Percentiles rank a stretch among this genome's conserved stretches.
phyloP scores from a whole-genome alignment of 2,888 invertebrate species.

The Lasioglossum figueresi region DNA sequence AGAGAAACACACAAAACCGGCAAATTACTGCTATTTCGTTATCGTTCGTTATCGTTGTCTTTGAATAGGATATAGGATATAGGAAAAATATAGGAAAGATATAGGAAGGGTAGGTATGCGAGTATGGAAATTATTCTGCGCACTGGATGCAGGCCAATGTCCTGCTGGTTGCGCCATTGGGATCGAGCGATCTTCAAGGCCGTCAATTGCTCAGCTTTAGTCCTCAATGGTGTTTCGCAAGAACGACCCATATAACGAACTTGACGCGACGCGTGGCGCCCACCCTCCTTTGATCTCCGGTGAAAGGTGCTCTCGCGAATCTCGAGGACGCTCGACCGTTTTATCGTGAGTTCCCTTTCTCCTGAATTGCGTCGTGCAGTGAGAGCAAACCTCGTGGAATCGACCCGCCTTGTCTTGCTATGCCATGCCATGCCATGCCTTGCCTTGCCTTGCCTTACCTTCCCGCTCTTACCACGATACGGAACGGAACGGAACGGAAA shows the following conservation, averaged over 20 bases:
- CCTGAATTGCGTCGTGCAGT: conserved; percentile 39
- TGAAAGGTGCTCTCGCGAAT: conserved; percentile 67
- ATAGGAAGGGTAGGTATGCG: conserved; percentile 6
- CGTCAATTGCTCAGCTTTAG: conserved; percentile 66
- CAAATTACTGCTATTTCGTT: conserved; percentile 25
- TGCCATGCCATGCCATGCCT: not conserved
- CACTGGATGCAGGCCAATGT: conserved; percentile 48
- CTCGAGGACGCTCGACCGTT: conserved; percentile 70
- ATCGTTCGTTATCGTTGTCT: not conserved
- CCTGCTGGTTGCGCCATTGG: conserved; percentile 60
- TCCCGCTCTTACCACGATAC: conserved; percentile 35
- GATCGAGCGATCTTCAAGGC: conserved; percentile 68
- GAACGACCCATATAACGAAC: conserved; percentile 74
- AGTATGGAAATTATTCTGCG: conserved; percentile 18
- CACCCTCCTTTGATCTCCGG: conserved; percentile 63
- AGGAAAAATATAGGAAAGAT: not conserved
- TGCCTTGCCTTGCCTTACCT: not conserved
- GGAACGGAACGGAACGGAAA: conserved; percentile 51
- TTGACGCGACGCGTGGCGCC: conserved; percentile 69
- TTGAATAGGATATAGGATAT: not conserved
- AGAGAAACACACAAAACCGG: not conserved
- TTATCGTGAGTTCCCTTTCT: conserved; percentile 66
- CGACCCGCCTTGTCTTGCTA: conserved; percentile 45
- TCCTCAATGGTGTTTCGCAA: conserved; percentile 66
- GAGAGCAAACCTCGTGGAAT: conserved; percentile 43